phyloP scores from a whole-genome alignment of 2,797 vertebrate species.

The Clamator glandarius region DNA sequence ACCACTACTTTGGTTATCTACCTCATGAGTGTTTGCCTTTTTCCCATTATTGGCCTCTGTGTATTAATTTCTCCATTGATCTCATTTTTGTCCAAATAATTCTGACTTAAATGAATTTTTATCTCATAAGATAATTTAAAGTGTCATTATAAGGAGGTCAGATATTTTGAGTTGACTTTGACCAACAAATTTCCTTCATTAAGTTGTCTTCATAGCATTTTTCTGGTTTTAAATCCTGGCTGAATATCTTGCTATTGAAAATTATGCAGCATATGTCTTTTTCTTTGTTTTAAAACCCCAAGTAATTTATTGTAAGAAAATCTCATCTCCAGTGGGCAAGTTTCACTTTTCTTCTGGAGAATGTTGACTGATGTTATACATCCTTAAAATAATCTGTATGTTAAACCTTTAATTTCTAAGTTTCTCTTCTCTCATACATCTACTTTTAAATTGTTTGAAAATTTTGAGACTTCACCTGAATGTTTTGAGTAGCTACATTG shows the following conservation, averaged over 20 bases:
- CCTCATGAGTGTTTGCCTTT: not conserved
- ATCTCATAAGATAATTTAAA: not conserved
- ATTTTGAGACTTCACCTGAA: not conserved
- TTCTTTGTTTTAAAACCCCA: not conserved
- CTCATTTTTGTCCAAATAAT: not conserved
- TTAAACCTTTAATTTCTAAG: not conserved
- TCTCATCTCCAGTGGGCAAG: not conserved
- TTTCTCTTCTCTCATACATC: not conserved
- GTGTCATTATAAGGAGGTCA: not conserved
- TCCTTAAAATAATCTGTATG: not conserved
- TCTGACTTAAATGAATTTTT: not conserved
- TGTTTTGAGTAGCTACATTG: not conserved
- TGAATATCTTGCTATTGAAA: not conserved
- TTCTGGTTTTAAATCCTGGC: not conserved
- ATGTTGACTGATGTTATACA: not conserved
- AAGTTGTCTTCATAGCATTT: not conserved
- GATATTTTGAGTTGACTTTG: not conserved
- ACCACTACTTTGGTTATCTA: not conserved
- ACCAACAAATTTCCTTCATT: not conserved
- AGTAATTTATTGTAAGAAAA: not conserved
- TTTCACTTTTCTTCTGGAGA: not conserved
- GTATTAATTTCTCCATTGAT: not conserved
- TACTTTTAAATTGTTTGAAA: not conserved
- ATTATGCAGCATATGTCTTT: not conserved
- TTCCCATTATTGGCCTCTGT: not conserved